Evolutionary conservation across 1,140 invertebrate genomes (phyloP).

Genomic region (Caenorhabditis elegans): DNA sequence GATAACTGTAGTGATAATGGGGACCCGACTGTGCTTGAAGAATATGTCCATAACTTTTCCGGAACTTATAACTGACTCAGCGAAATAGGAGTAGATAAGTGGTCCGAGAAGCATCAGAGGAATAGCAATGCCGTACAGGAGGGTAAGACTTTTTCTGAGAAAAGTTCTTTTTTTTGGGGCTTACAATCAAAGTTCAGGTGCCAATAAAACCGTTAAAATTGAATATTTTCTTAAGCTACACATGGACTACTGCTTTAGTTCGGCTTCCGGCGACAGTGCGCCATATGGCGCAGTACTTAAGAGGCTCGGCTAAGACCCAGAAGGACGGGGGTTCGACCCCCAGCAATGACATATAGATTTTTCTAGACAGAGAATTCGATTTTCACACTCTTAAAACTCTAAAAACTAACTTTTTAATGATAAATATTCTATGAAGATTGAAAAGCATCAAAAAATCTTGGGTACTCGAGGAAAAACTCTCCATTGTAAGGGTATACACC

Average conservation of each 20-base stretch:
- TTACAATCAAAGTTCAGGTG: too few species aligned
- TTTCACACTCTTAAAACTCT: too few species aligned
- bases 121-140: neutral
- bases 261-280: too few species aligned
- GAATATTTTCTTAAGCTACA: too few species aligned
- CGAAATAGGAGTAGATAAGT: neutral
- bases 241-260: too few species aligned
- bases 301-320: too few species aligned
- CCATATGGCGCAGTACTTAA: too few species aligned
- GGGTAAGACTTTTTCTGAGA: neutral
- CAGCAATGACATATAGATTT: too few species aligned
- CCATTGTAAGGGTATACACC: neutral
- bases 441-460: neutral
- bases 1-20: neutral
- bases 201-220: too few species aligned
- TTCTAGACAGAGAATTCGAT: too few species aligned
- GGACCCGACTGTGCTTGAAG: neutral
- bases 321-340: too few species aligned
- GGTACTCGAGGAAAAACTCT: neutral
- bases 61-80: neutral
- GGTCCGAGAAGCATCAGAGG: neutral
- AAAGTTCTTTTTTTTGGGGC: too few species aligned
- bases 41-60: neutral
- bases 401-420: neutral
- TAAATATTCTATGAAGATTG: neutral